phyloP scores from a whole-genome alignment of 2,113 vertebrate genomes.

The Hippocampus comes region DNA sequence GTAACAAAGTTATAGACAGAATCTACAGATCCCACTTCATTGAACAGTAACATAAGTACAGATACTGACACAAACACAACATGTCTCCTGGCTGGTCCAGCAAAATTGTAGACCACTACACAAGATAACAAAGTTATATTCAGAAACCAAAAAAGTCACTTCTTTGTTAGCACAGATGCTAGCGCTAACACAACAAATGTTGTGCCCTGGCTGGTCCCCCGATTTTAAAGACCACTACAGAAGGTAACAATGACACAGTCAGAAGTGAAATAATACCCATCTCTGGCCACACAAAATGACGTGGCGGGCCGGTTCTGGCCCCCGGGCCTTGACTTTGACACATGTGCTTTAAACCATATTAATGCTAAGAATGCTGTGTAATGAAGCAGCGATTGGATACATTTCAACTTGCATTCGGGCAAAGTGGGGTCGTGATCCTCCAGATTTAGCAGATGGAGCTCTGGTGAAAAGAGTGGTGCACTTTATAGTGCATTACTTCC shows the following conservation, averaged over 20 bases:
- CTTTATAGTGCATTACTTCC: not conserved
- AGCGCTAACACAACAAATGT: not conserved
- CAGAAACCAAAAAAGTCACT: not conserved
- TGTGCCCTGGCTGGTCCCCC: not conserved
- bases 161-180: not conserved
- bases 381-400: not conserved
- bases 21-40: not conserved
- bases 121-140: not conserved
- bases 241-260: not conserved
- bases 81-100: not conserved
- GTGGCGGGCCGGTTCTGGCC: too few relatives aligned
- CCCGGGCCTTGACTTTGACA: too few relatives aligned
- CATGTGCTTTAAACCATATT: not conserved
- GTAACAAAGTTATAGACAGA: too few relatives aligned
- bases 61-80: not conserved
- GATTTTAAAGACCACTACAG: not conserved
- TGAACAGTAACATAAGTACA: not conserved
- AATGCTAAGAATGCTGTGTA: not conserved
- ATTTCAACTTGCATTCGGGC: not conserved
- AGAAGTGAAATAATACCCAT: too few relatives aligned
- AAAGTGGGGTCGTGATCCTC: not conserved
- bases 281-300: too few relatives aligned
- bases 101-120: not conserved
- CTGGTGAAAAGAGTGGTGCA: not conserved
- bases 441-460: not conserved